Evolutionary conservation across 2,113 vertebrate species (phyloP).

Genomic region (Scalopus aquaticus): DNA sequence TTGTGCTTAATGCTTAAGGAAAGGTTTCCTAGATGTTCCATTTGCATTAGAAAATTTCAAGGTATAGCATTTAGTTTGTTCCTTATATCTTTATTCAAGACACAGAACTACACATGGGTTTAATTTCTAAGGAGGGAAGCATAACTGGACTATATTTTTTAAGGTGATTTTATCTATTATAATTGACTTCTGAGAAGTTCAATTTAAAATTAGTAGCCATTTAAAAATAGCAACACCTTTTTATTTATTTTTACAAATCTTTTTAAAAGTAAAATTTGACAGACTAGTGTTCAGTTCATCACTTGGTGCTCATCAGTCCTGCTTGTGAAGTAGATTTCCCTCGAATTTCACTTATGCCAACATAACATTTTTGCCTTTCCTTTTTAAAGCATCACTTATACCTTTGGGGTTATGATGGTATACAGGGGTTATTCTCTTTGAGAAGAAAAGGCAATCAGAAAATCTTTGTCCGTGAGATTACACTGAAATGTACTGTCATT

Average conservation of each 20-base stretch:
- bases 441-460: constrained; percentile 69
- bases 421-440: constrained; percentile 33
- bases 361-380: constrained; percentile 36
- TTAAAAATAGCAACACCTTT: neutral
- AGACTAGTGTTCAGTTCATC: neutral
- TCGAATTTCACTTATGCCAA: constrained; percentile 39
- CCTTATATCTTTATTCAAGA: constrained; percentile 33
- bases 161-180: constrained; percentile 74
- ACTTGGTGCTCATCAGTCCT: constrained; percentile 29
- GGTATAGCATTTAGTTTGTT: constrained; percentile 78
- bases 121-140: neutral
- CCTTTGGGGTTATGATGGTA: constrained; percentile 34
- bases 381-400: constrained; percentile 17
- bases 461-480: constrained; percentile 66
- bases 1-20: constrained; percentile 60
- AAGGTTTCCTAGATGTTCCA: constrained; percentile 79
- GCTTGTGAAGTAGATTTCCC: neutral
- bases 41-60: constrained; percentile 52
- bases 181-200: constrained; percentile 75
- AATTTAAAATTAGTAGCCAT: constrained; percentile 42
- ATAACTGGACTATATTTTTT: constrained; percentile 73
- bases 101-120: neutral
- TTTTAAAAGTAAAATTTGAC: constrained; percentile 41
- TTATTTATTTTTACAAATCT: neutral
- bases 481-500: constrained; percentile 36